Conservation (phyloP, 2,888 invertebrate species). For the Agrotis ipsilon region DNA sequence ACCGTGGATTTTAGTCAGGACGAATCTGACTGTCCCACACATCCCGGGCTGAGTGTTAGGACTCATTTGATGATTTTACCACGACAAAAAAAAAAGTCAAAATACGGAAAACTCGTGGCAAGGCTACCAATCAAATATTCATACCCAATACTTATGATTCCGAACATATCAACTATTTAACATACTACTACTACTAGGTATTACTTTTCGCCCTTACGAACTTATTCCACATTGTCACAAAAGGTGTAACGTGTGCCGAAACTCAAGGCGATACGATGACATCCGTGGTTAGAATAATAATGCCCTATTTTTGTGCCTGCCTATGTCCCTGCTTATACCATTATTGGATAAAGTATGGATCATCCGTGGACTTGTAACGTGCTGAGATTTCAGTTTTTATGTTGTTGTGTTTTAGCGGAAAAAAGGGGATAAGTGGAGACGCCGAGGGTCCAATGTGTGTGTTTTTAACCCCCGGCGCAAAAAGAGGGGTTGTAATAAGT, state of each 20-base stretch:
- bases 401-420: background rate
- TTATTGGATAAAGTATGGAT: constrained; percentile 37
- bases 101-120: too few relatives aligned
- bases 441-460: too few relatives aligned
- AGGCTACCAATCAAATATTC: background rate
- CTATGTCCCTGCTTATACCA: background rate
- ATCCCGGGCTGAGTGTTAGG: too few relatives aligned
- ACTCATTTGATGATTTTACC: too few relatives aligned
- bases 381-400: constrained; percentile 6
- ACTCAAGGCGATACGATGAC: constrained; percentile 16
- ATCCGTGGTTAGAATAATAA: constrained; percentile 35
- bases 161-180: background rate
- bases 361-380: constrained; percentile 4
- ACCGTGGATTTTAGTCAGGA: too few relatives aligned
- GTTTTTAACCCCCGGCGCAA: too few relatives aligned
- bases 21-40: too few relatives aligned
- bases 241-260: constrained; percentile 27
- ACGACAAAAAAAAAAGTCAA: too few relatives aligned
- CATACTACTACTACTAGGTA: constrained; percentile 1
- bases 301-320: constrained; percentile 22
- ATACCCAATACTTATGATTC: background rate
- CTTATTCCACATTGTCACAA: constrained; percentile 27
- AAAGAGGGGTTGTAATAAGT: too few relatives aligned
- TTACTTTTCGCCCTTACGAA: constrained; percentile 8
- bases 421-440: too few relatives aligned